Conservation (phyloP, 2,113 vertebrate genomes). For the Sylvia atricapilla region DNA sequence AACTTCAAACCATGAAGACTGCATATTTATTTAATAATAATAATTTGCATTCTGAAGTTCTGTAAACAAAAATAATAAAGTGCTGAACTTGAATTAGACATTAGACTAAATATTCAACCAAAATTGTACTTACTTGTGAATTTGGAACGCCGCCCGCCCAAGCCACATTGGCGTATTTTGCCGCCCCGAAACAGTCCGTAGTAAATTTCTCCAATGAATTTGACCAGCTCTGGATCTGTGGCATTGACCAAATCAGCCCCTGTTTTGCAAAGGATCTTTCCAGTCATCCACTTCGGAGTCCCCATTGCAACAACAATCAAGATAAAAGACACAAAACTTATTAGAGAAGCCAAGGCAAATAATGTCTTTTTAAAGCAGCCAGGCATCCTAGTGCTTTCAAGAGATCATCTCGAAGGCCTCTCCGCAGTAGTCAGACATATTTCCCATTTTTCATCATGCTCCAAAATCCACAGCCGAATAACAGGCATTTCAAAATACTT, state of each 20-base stretch:
- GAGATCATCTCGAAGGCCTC: constrained; percentile 62
- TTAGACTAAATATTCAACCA: not conserved
- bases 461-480: not conserved
- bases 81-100: not conserved
- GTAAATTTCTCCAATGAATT: constrained; percentile 91
- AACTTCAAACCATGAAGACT: not conserved
- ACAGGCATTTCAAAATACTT: not conserved
- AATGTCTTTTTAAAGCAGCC: constrained; percentile 85
- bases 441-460: not conserved
- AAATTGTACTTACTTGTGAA: constrained; percentile 86
- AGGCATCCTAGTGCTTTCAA: constrained; percentile 80
- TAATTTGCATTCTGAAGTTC: not conserved
- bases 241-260: constrained; percentile 94
- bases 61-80: not conserved
- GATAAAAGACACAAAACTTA: constrained; percentile 83
- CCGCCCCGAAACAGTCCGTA: constrained; percentile 90
- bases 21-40: not conserved
- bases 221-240: constrained; percentile 84
- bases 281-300: constrained; percentile 87
- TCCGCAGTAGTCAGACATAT: not conserved
- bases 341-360: constrained; percentile 81
- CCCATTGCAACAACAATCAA: constrained; percentile 83
- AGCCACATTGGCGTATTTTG: constrained; percentile 89
- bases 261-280: constrained; percentile 90
- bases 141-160: constrained; percentile 83